These are phyloP conservation scores for Erebia aethiops DNA, from an alignment of 2,888 invertebrate genomes.

Conservation along the genomic window DNA sequence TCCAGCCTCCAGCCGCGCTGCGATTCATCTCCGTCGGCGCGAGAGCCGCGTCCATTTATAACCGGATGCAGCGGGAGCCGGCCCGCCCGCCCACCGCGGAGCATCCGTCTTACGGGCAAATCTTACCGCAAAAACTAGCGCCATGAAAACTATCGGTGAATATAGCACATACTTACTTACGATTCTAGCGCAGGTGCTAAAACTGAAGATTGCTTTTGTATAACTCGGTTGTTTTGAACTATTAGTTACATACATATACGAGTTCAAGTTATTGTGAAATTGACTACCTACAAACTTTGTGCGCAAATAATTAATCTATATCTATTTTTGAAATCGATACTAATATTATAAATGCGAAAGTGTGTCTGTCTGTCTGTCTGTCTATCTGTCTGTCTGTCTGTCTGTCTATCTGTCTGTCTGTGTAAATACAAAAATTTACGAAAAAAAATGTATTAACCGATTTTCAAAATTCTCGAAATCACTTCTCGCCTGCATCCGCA, in stretches of 20 bases:
- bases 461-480: no score
- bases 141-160: not conserved
- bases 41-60: not conserved
- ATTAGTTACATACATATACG: not conserved
- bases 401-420: no score
- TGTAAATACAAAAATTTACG: no score
- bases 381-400: no score
- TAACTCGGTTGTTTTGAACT: not conserved
- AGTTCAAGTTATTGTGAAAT: not conserved
- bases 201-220: not conserved
- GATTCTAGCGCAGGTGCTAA: not conserved
- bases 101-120: not conserved
- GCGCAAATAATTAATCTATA: no score
- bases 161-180: not conserved
- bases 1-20: not conserved
- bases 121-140: not conserved
- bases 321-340: no score
- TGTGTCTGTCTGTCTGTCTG: no score
- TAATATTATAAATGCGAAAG: no score
- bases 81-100: not conserved
- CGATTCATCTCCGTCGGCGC: constrained; percentile 8
- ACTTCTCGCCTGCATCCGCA: no score
- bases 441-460: no score
- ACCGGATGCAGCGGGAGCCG: not conserved
- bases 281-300: no score